Evolutionary conservation across 2,113 vertebrate genomes (phyloP).

Genomic region (Oryzias curvinotus): DNA sequence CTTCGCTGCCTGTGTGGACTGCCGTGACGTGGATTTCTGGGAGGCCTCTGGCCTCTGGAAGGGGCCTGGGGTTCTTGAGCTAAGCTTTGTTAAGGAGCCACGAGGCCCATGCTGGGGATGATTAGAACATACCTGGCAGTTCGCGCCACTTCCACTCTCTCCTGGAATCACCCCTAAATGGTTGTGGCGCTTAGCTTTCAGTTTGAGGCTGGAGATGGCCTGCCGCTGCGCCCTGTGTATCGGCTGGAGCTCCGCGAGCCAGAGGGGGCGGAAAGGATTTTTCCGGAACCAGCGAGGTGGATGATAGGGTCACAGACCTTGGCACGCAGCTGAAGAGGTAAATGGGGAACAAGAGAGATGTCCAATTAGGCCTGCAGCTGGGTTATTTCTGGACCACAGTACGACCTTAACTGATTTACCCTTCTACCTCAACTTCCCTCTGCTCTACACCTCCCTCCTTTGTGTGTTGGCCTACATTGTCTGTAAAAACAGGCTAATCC

Average conservation of each 20-base stretch:
- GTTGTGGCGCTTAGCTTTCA: constrained; percentile 74
- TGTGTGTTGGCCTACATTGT: constrained; percentile 46
- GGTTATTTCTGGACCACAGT: constrained; percentile 74
- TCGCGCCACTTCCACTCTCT: constrained; percentile 70
- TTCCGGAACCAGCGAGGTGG: constrained; percentile 81
- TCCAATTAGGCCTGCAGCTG: constrained; percentile 72
- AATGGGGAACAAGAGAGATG: constrained; percentile 61
- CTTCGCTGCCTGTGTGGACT: constrained; percentile 27
- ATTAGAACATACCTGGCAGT: constrained; percentile 76
- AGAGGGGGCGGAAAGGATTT: constrained; percentile 76
- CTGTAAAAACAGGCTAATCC: constrained; percentile 73
- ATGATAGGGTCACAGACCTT: constrained; percentile 79
- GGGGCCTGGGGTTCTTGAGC: constrained; percentile 47
- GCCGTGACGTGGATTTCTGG: constrained; percentile 47
- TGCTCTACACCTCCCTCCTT: constrained; percentile 35
- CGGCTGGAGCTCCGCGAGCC: constrained; percentile 62
- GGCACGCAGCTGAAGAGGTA: constrained; percentile 74
- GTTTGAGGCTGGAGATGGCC: constrained; percentile 65
- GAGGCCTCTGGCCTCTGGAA: constrained; percentile 51
- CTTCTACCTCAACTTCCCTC: constrained; percentile 37
- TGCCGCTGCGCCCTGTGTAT: constrained; percentile 71
- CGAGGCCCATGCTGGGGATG: constrained; percentile 54
- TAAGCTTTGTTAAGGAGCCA: constrained; percentile 68
- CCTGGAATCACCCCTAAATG: constrained; percentile 71
- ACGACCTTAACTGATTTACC: constrained; percentile 43